Evolutionary conservation across 2,113 vertebrate species (phyloP), one percentile per base, ranked within the genome.

Genomic region (Orthonyx spaldingii): DNA sequence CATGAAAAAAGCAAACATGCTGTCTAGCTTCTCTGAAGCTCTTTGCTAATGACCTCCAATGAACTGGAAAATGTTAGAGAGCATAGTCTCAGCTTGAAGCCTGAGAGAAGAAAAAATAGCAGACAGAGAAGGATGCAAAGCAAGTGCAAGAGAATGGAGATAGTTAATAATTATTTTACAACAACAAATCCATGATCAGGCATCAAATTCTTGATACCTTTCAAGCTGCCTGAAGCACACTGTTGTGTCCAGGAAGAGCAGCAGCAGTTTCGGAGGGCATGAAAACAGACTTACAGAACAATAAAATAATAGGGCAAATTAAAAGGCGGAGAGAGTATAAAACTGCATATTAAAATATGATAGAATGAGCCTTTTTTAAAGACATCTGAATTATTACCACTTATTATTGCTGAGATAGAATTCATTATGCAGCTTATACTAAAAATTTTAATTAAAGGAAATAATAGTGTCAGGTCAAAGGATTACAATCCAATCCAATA

Each of bases 21-120:
- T 90, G 71, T 80, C 87, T 91, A 30, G 16, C 33, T 80, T 72
- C 70, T 95, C 90, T 88, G 79, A 92, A 95, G 76, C 80, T 92
- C 50, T 90, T 94, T 94, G 84, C 55, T 93, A 90, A 95, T 85
- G 82, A 86, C 90, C 93, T 90, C 28, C 82, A 83, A 70, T 84
- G 82, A 91, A 86, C 75, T 94, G 84, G 90, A 93, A 90, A 75
- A 88, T 86, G 71, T 65, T 86, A 74, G 52, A 68, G 39, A 76
- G 61, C 3, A 0, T 42, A 74, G 68, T 42, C 42, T 47, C 75
- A 86, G 71, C 63, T 81, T 90, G 84, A 91, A 91, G 47, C n/a
- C 55, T 32, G 68, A 74, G 44, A 80, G 27, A 30, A 76, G 15
- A 22, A 86, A 69, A 85, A 76, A 66, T 5, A 85, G 22, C n/a